Conservation (phyloP, 2,113 vertebrate genomes). For the Pseudopodoces humilis region DNA sequence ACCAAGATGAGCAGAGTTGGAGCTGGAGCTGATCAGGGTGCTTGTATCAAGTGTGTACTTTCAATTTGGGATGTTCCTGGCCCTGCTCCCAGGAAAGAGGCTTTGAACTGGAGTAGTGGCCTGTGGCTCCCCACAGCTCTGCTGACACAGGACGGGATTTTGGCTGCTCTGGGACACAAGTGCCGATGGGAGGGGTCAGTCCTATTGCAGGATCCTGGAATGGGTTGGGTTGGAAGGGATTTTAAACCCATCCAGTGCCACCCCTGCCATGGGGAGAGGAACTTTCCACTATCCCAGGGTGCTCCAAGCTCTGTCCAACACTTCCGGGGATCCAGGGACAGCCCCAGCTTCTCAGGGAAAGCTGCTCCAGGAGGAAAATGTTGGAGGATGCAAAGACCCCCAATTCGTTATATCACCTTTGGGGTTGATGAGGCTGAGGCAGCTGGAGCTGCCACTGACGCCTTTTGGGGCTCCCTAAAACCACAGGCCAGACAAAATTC, state of each 20-base stretch:
- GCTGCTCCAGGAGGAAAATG: not conserved
- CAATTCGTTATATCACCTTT: not conserved
- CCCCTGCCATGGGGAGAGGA: not conserved
- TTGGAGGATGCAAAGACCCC: not conserved
- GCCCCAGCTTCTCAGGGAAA: not conserved
- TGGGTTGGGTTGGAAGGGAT: not conserved
- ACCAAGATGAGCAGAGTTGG: not conserved
- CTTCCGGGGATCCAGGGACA: not conserved
- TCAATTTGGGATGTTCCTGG: not conserved
- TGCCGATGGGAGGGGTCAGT: not conserved
- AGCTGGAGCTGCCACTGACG: not conserved
- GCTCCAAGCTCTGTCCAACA: not conserved
- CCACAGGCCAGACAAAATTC: not conserved
- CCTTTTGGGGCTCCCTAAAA: not conserved
- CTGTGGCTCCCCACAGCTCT: not conserved
- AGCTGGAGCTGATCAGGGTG: not conserved
- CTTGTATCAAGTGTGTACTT: not conserved
- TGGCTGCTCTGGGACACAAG: not conserved
- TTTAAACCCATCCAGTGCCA: not conserved
- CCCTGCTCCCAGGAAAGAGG: not conserved
- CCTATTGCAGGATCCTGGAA: not conserved
- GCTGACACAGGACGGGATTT: not conserved
- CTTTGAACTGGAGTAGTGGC: not conserved
- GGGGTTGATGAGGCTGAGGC: not conserved
- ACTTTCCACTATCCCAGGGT: fast-evolving